Base-by-base conservation (phyloP, 1,140 invertebrate genomes). In the Latrodectus geometricus region DNA sequence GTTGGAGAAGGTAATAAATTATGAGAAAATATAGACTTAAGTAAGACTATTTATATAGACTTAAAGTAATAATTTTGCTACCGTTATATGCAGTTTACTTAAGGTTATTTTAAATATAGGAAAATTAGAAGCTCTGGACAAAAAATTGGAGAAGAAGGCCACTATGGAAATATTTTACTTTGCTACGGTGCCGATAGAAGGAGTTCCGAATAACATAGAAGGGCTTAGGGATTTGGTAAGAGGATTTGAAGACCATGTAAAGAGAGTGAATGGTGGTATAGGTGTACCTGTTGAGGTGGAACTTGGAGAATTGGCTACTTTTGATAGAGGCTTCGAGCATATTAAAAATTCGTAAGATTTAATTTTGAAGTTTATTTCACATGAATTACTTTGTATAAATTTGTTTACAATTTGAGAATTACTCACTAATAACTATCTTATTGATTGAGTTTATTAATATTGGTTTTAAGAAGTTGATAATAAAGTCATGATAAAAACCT, bases 141-240 rank as follows among this genome's bases (percentile, higher is more conserved):
- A 78, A 20, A 35, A 84, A 35, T 50, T 88, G 14, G 68, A 76
- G 9, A 50, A 48, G 15, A 86, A 70, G 35, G 87, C 87, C 4
- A 80, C 23, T 7, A 80, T 86, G 87, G 87, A 88, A 21, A 82
- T 88, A 8, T 50, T 49, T 17, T 88, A 88, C 21, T 88, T 70
- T 20, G 87, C 87, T 8, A 82, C 82, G 20, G 87, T 88, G 4
- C 87, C 87, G 14, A n/a, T 88, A 54, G 80, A 86, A 54, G 74
- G 76, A 11, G 73, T 86, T 23, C 76, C 87, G 5, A 73, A 88
- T 20, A 88, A 23, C 35, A 74, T 86, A 8, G 15, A 81, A 73
- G 87, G 87, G 20, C 80, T 88, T 50, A 54, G 75, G 17, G 83
- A 73, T 4, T 65, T 88, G 7, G 78, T 88, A 7, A 35, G 11